Percentiles rank a stretch among this genome's conserved stretches.
phyloP scores from a whole-genome alignment of 2,888 invertebrate species.

The Cyclophora punctaria region DNA sequence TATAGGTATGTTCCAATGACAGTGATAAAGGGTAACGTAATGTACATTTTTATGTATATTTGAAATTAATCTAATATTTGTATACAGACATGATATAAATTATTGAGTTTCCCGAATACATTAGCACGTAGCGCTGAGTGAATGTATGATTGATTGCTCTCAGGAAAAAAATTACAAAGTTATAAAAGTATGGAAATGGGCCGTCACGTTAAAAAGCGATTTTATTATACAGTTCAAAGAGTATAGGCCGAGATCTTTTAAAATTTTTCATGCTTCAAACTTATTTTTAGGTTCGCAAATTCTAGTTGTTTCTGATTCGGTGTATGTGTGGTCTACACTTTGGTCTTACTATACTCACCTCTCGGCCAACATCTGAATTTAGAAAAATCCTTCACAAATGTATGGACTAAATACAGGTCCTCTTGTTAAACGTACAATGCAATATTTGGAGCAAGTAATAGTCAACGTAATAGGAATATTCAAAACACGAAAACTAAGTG shows the following conservation, averaged over 20 bases:
- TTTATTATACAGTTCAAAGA: conserved; percentile 8
- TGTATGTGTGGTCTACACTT: too few relatives aligned
- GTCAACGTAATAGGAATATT: too few relatives aligned
- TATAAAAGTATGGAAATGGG: conserved; percentile 13
- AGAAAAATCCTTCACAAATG: too few relatives aligned
- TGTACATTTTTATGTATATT: not conserved
- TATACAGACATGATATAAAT: conserved; percentile 8
- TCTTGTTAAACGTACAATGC: too few relatives aligned
- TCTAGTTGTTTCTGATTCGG: too few relatives aligned
- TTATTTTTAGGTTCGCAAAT: not conserved
- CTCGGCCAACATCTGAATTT: too few relatives aligned
- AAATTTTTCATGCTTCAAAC: conserved; percentile 2
- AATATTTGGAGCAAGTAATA: too few relatives aligned
- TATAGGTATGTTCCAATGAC: too few relatives aligned
- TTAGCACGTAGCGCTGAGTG: conserved; percentile 13
- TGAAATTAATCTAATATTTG: conserved; percentile 5
- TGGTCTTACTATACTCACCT: too few relatives aligned
- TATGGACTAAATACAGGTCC: too few relatives aligned
- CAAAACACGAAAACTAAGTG: too few relatives aligned
- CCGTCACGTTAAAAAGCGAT: conserved; percentile 10
- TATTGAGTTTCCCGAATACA: conserved; percentile 14
- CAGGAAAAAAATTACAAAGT: conserved; percentile 11
- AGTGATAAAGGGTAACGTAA: too few relatives aligned
- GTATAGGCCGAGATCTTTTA: not conserved
- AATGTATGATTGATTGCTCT: conserved; percentile 15